Evolutionary conservation across 2,113 vertebrate species (phyloP), one percentile per base, ranked within the genome.

Genomic region (Catharus fuscescens): DNA sequence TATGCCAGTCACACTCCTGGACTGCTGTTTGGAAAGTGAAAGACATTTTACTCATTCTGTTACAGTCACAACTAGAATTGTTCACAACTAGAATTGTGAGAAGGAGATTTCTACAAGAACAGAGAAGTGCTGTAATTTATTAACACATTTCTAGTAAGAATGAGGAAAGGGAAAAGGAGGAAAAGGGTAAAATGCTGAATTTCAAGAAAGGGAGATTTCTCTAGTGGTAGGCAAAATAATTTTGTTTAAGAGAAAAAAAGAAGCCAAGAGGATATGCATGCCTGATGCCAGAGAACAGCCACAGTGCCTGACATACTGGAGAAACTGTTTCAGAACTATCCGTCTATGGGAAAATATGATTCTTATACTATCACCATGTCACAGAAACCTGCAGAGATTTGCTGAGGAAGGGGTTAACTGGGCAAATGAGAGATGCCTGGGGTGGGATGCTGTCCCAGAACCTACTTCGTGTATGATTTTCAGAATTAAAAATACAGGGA

Each of bases 341-440:
- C 97, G 95, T 95, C 98, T 96, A 86, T 97, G 96, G 93, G 91
- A 97, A 97, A 98, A 98, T 97, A 97, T 95, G 96, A 97, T 96
- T 97, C 80, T 96, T 86, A 78, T 78, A 92, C 96, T 97, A 95
- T 96, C 95, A 70, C 92, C 89, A 90, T 94, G 94, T 97, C 96
- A 93, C 93, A 95, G 95, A 94, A 97, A 96, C 91, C 80, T 71
- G 34, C 12, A 72, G 36, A 76, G 94, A 47, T 92, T 83, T 96
- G 92, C 95, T 96, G 92, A 96, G 93, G 91, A 96, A 96, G 62
- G 90, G 82, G 25, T 76, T 93, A 94, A 88, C 95, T 96, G 93
- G 85, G 78, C 85, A 97, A 96, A 95, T 80, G 86, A 95, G 94
- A 95, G 74, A 87, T 96, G 74, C 45, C 82, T 96, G 67, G 92